Base-by-base conservation (phyloP, 2,888 invertebrate species). In the Oasisia sp. region DNA sequence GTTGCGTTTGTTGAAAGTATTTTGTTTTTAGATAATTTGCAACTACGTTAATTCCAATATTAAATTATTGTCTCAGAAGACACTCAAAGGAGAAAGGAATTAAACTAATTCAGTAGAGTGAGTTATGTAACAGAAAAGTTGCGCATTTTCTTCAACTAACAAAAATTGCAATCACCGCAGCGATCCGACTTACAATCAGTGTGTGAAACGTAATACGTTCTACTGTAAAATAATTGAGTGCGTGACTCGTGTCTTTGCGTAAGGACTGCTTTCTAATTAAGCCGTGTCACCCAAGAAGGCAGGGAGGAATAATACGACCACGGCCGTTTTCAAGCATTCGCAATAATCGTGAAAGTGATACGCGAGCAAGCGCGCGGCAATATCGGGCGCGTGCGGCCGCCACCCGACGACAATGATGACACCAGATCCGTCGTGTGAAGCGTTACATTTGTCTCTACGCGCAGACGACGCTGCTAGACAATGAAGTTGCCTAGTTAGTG, bases 221-320 rank as follows among this genome's bases (percentile, higher is more conserved):
- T 74, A 27, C 74, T 27, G 74, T 74, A 74, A 74, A 74, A 74
- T 74, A 74, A 74, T 74, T 74, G 74, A 74, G 74, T 74, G 74
- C 74, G 74, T 74, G 74, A 74, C 74, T 74, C 74, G 74, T n/a
- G 74, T 74, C 74, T 74, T 74, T 74, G 74, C 74, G 74, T 74
- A 74, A 74, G 74, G 27, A 27, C 74, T n/a, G 74, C 74, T 74
- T 19, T 74, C 74, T 74, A 74, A 74, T 74, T 74, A 74, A 74
- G 74, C 74, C 74, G 74, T 74, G 74, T 74, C 74, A 74, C 74
- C 74, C 74, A 74, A 74, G 74, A 74, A 74, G 74, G 27, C 74
- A 74, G 74, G 14, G 27, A 7, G n/a, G 74, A 74, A 74, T 74
- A 74, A 74, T 74, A 74, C 14, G 74, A 74, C 74, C 74, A 19